Percentiles rank a stretch among this genome's conserved stretches.
These are phyloP conservation scores for Bruchidius siliquastri DNA, from an alignment of 2,888 invertebrate species.

Conservation along the genomic window DNA sequence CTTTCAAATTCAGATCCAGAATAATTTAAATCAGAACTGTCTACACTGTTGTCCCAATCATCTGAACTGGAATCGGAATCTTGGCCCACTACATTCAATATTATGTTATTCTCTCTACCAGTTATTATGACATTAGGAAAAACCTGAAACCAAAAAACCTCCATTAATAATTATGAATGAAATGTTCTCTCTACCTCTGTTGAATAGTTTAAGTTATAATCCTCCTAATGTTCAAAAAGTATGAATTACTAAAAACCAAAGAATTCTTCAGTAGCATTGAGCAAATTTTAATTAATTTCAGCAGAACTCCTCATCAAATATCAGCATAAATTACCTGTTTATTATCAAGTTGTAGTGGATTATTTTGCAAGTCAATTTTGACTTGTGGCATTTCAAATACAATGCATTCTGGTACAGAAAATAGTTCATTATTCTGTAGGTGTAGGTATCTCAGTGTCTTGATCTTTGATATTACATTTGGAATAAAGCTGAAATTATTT, in stretches of 20 bases:
- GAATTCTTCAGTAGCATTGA: too few species aligned
- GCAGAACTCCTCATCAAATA: too few species aligned
- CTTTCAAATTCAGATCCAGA: conserved; percentile 34
- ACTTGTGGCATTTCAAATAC: conserved; percentile 33
- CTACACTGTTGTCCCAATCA: conserved; percentile 43
- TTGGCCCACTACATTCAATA: conserved; percentile 15
- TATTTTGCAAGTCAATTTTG: conserved; percentile 40
- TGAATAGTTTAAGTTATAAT: too few species aligned
- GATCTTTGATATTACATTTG: conserved; percentile 39
- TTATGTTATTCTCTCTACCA: conserved; percentile 25
- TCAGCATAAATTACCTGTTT: conserved; percentile 31
- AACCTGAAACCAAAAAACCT: conserved; percentile 18
- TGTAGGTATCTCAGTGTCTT: conserved; percentile 36
- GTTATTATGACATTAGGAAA: conserved; percentile 34
- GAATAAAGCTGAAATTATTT: conserved; percentile 54
- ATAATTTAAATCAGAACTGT: conserved; percentile 41
- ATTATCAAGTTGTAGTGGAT: conserved; percentile 31
- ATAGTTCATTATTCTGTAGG: conserved; percentile 38
- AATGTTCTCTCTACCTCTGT: too few species aligned
- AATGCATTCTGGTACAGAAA: conserved; percentile 30
- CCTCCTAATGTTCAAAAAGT: too few species aligned
- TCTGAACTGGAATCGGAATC: conserved; percentile 36
- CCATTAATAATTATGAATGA: too few species aligned
- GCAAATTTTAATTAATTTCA: too few species aligned
- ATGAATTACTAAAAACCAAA: too few species aligned